Evolutionary conservation across 2,888 invertebrate species (phyloP), one percentile per base, ranked within the genome.

Genomic region (Panopea generosa): DNA sequence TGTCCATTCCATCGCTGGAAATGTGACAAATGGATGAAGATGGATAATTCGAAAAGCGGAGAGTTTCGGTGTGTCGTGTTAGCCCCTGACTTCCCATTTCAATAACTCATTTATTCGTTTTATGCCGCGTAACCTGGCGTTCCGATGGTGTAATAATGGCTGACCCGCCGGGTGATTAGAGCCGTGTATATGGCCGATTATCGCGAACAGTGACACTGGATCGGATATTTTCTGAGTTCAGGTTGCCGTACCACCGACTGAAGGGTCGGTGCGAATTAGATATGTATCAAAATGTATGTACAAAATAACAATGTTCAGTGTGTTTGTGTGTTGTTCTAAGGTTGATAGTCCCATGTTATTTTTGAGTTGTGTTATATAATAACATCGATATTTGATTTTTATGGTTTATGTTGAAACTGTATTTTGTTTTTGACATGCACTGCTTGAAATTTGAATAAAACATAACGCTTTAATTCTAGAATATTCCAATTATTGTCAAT

Each of bases 1-100:
- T 73, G 26, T 43, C 50, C 57, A 62, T 66, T 50, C 62, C 72
- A 84, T 84, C 84, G 61, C 57, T 66, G 77, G 80, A 60, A 80
- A 76, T 74, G 77, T 81, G 81, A 75, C 81, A 81, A 77, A 74
- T 56, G 74, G 77, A 67, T 81, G 65, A 66, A 62, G 69, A 65
- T 33, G 77, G 77, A 81, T 75, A 69, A 77, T 77, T 75, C 77
- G 66, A 59, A 56, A 72, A 75, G 62, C 68, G 56, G 65, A 53
- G 74, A 53, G 61, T 53, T 70, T 77, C 70, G 55, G 50, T 45
- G 52, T 53, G 69, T 60, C 38, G 47, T 40, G 70, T 70, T 61
- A 74, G 65, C 80, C 76, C 66, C 53, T 77, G 80, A 67, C 80
- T 74, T 56, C 49, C 56, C 56, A 76, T 81, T 81, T 81, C 80